Evolutionary conservation across 2,113 vertebrate genomes (phyloP).

Genomic region (Cochlearius cochlearius): DNA sequence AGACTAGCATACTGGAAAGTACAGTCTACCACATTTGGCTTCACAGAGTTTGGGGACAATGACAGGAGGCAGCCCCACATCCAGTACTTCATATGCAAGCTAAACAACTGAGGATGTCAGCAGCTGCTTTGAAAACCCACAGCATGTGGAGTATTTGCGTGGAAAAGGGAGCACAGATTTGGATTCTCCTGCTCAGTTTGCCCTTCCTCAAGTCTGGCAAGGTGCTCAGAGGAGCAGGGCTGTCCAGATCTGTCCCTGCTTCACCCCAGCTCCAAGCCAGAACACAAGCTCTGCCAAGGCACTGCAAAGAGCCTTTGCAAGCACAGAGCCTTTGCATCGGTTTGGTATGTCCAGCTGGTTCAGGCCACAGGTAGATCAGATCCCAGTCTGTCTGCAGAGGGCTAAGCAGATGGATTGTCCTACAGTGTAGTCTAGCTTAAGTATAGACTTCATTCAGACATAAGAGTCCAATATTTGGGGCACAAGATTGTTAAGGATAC

Average conservation of each 20-base stretch:
- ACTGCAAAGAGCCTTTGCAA: neutral
- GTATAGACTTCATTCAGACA: neutral
- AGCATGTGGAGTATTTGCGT: neutral
- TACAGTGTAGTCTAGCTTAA: neutral
- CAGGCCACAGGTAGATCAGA: neutral
- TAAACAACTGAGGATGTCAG: neutral
- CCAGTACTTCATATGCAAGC: neutral
- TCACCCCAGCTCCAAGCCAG: neutral
- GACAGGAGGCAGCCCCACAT: neutral
- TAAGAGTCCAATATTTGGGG: neutral
- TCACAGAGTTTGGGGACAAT: neutral
- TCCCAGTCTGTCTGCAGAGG: neutral
- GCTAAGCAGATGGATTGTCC: neutral
- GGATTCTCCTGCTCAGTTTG: neutral
- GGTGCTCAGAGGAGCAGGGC: neutral
- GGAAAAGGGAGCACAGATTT: neutral
- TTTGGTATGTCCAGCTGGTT: neutral
- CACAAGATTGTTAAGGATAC: neutral
- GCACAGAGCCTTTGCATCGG: neutral
- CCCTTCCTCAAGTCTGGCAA: neutral
- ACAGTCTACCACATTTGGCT: neutral
- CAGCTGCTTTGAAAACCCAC: neutral
- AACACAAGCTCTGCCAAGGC: neutral
- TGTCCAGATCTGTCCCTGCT: neutral
- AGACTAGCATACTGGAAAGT: neutral